Evolutionary conservation across 2,888 invertebrate species (phyloP), one percentile per base, ranked within the genome.

Genomic region (Nymphalis c-album): DNA sequence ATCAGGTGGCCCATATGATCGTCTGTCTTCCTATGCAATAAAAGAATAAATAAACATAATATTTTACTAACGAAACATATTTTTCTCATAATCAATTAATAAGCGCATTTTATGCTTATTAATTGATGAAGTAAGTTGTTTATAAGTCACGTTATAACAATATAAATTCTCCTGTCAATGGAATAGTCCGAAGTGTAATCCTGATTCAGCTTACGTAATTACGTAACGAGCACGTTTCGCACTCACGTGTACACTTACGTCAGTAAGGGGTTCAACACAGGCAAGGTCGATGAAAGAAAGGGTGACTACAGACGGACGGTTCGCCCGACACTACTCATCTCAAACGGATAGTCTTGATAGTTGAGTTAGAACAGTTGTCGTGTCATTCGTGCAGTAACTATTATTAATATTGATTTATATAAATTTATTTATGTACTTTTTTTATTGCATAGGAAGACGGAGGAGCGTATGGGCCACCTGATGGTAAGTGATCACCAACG

Each of bases 201-300:
- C 68, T 26, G 70, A 20, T 57, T 22, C 40, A 40, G 64, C 55
- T 55, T 60, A 60, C 60, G 60, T 63, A 63, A 62, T 74, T 73
- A 74, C 69, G 64, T 73, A 75, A 74, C 35, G 22, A 45, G 72
- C 76, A 76, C 75, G 75, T 71, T 73, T 72, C 71, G 45, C n/a
- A 22, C 60, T 76, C 76, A 75, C 76, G 75, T 75, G 76, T 63
- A 47, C 20, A 7, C 58, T 74, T 72, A 70, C 76, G 73, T 74
- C 74, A 74, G 64, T 53, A 60, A n/a, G 71, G 71, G 67, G 60
- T 64, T 60, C 40, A 51, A 67, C 67, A 60, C 60, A 51, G 53
- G 17, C 60, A 58, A 66, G 66, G 71, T 61, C 55, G 47, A 46
- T n/a, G 31, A 22, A 51, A 40, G 20, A 22, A 26, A 59, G 53